phyloP scores from a whole-genome alignment of 2,888 invertebrate species.

The Alsophila aescularia region DNA sequence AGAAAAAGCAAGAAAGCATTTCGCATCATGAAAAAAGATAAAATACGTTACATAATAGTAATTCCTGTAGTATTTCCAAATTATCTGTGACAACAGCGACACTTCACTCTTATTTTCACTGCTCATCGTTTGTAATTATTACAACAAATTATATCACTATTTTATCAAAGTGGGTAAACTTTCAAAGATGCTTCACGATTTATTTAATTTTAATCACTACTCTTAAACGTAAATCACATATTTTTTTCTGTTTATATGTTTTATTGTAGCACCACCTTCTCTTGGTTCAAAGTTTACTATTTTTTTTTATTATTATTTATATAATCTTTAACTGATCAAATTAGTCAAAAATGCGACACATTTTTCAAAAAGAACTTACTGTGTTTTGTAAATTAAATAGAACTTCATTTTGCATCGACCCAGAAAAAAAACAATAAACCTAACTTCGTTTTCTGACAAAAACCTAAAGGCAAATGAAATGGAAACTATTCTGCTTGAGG shows the following conservation, averaged over 20 bases:
- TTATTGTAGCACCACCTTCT: background rate
- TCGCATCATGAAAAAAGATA: background rate
- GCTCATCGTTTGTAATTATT: conserved; percentile 48
- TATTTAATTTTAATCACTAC: too few species aligned
- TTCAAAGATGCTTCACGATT: too few species aligned
- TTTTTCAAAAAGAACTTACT: conserved; percentile 57
- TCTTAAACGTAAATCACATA: too few species aligned
- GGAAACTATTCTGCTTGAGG: conserved; percentile 10
- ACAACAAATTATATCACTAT: too few species aligned
- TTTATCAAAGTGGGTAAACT: too few species aligned
- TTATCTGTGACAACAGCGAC: conserved; percentile 55
- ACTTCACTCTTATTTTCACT: conserved; percentile 54
- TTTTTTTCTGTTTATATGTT: background rate
- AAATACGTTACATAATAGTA: conserved; percentile 51
- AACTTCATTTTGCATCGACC: conserved; percentile 64
- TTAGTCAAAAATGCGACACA: background rate
- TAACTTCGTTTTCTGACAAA: conserved; percentile 47
- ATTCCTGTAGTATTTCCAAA: conserved; percentile 57
- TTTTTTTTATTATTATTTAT: conserved; percentile 1
- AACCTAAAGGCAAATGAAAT: conserved; percentile 46
- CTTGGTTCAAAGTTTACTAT: background rate
- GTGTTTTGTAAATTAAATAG: conserved; percentile 69
- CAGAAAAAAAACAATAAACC: conserved; percentile 37
- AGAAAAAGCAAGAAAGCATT: background rate
- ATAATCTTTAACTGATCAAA: background rate